phyloP scores from a whole-genome alignment of 1,140 invertebrate species.

The Cardiocondyla obscurior region DNA sequence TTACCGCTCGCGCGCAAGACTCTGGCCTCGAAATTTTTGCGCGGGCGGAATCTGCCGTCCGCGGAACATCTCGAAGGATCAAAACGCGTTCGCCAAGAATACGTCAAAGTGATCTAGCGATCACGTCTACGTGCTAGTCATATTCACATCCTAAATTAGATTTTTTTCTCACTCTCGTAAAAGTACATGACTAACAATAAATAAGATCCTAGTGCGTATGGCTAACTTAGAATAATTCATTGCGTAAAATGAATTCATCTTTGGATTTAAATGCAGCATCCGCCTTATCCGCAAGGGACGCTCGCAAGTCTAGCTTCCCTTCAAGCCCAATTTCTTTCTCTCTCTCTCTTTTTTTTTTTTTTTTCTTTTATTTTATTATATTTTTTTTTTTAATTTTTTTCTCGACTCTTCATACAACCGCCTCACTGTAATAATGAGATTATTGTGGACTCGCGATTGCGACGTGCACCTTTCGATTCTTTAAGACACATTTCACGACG shows the following conservation, averaged over 20 bases:
- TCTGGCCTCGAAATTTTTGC: background rate
- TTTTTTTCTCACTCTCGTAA: slow-evolving; percentile 40
- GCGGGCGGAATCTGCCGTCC: no score
- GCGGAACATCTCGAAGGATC: background rate
- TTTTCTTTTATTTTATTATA: background rate
- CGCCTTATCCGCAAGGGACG: background rate
- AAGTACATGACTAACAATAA: slow-evolving; percentile 64
- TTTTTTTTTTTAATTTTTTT: background rate
- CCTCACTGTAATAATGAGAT: background rate
- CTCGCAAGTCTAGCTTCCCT: background rate
- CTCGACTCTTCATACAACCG: background rate
- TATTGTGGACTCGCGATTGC: background rate
- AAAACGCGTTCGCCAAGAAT: background rate
- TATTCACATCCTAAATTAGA: slow-evolving; percentile 13
- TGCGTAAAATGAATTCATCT: slow-evolving; percentile 66
- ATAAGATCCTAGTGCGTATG: slow-evolving; percentile 63
- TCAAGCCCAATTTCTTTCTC: background rate
- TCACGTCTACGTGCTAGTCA: slow-evolving; percentile 11
- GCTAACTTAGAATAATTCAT: slow-evolving; percentile 65
- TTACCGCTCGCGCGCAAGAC: background rate
- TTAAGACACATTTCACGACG: slow-evolving; percentile 14
- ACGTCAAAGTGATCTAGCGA: background rate
- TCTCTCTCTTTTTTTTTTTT: background rate
- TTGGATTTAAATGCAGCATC: slow-evolving; percentile 59
- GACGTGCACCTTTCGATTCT: background rate